These are phyloP conservation scores for Passer montanus DNA, from an alignment of 2,113 vertebrate genomes.

Conservation along the genomic window DNA sequence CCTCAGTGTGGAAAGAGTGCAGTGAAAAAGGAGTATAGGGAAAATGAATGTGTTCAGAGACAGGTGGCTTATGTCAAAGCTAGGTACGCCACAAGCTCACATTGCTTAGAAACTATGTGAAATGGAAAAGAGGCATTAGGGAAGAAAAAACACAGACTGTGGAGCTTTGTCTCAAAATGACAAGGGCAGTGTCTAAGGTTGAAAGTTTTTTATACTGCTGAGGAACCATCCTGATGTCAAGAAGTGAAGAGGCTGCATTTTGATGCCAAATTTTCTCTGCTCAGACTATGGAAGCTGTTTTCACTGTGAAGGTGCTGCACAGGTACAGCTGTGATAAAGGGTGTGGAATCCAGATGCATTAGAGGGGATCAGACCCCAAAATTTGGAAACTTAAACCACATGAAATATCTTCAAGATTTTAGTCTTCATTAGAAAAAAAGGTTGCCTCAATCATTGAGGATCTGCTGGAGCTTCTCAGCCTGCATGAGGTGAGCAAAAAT, in stretches of 20 bases:
- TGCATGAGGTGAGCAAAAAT: neutral
- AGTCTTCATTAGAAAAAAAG: neutral
- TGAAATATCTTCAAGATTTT: neutral
- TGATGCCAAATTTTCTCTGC: neutral
- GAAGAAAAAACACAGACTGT: neutral
- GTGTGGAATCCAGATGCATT: neutral
- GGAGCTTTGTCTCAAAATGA: neutral
- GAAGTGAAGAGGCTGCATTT: neutral
- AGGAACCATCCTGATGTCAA: neutral
- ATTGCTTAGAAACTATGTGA: neutral
- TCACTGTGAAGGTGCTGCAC: neutral
- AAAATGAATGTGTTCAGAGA: neutral
- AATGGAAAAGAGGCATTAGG: neutral
- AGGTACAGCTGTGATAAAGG: neutral
- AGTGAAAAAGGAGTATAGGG: neutral
- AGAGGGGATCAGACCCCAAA: neutral
- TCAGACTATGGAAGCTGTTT: neutral
- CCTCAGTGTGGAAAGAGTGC: neutral
- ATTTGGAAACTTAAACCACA: neutral
- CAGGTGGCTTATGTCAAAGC: constrained; percentile 21
- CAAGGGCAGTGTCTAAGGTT: neutral
- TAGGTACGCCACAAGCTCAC: neutral
- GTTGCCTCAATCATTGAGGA: neutral
- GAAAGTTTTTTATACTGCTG: neutral
- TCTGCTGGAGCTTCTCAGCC: neutral